A percentile compares a stretch with the other conserved stretches of the same genome.
Evolutionary conservation across 2,113 vertebrate genomes (phyloP).

Genomic region (Kryptolebias marmoratus): DNA sequence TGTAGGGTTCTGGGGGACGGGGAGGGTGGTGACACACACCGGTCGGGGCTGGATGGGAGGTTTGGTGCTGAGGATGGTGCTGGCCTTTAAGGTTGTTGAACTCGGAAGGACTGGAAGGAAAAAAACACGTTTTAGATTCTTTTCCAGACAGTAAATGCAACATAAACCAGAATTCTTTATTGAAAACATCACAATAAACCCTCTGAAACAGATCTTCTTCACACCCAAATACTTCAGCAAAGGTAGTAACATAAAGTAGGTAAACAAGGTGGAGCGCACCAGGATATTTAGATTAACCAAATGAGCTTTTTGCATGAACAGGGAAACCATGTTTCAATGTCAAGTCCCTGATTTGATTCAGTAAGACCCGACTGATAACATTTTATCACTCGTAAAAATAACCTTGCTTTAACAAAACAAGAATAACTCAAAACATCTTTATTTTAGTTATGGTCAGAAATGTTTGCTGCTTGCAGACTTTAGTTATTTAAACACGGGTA

Average conservation of each 20-base stretch:
- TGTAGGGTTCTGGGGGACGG: constrained; percentile 63
- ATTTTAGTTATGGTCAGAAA: too few species aligned
- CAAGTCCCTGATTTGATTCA: background rate
- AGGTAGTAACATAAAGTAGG: background rate
- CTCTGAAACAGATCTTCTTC: too few species aligned
- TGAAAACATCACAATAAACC: too few species aligned
- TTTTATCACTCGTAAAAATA: background rate
- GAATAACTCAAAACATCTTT: background rate
- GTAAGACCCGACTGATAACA: background rate
- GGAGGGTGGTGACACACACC: constrained; percentile 76
- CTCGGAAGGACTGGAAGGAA: constrained; percentile 41
- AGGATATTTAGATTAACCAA: background rate
- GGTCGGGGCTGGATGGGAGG: constrained; percentile 86
- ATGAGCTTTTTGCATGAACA: background rate
- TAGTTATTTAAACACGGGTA: too few species aligned
- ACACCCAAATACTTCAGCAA: background rate
- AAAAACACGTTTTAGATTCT: background rate
- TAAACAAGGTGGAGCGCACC: background rate
- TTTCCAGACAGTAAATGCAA: background rate
- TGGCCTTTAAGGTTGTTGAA: constrained; percentile 65
- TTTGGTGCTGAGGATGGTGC: constrained; percentile 79
- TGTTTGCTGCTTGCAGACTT: too few species aligned
- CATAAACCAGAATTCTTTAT: too few species aligned
- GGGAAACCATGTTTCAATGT: background rate
- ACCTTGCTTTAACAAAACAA: background rate